Evolutionary conservation across 2,113 vertebrate species (phyloP).

Genomic region (western clawed frog (Xenopus tropicalis)): DNA sequence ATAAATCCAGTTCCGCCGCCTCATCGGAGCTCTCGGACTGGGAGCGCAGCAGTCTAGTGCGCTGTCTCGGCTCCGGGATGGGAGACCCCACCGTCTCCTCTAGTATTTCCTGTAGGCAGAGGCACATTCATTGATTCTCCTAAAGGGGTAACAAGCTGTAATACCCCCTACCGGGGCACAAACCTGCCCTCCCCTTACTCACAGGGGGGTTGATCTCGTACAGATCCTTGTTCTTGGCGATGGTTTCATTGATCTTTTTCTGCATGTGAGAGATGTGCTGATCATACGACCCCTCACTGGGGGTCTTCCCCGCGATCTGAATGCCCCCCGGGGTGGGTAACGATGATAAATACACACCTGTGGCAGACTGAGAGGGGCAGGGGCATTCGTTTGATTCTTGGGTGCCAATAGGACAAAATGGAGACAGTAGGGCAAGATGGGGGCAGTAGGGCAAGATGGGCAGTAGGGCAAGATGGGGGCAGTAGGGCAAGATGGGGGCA

Average conservation of each 20-base stretch:
- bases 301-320: slow-evolving; percentile 92
- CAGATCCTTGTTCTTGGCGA: slow-evolving; percentile 89
- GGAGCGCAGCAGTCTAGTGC: slow-evolving; percentile 86
- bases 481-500: too few species aligned
- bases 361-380: slow-evolving; percentile 78
- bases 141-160: too few species aligned
- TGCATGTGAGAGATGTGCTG: slow-evolving; percentile 91
- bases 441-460: too few species aligned
- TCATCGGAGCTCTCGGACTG: slow-evolving; percentile 98
- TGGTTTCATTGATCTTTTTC: slow-evolving; percentile 94
- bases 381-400: background rate
- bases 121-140: too few species aligned
- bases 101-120: slow-evolving; percentile 68
- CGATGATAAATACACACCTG: slow-evolving; percentile 89
- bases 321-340: slow-evolving; percentile 90
- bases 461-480: too few species aligned
- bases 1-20: slow-evolving; percentile 89
- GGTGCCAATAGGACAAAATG: too few species aligned
- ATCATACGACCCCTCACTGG: slow-evolving; percentile 85
- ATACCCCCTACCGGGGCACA: too few species aligned
- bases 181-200: slow-evolving; percentile 54
- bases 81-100: slow-evolving; percentile 86
- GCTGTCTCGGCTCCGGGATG: slow-evolving; percentile 88
- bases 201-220: slow-evolving; percentile 92
- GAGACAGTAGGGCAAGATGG: too few species aligned